These are phyloP conservation scores for Scaptomyza graminum DNA, from an alignment of 1,140 invertebrate species.

Conservation along the genomic window DNA sequence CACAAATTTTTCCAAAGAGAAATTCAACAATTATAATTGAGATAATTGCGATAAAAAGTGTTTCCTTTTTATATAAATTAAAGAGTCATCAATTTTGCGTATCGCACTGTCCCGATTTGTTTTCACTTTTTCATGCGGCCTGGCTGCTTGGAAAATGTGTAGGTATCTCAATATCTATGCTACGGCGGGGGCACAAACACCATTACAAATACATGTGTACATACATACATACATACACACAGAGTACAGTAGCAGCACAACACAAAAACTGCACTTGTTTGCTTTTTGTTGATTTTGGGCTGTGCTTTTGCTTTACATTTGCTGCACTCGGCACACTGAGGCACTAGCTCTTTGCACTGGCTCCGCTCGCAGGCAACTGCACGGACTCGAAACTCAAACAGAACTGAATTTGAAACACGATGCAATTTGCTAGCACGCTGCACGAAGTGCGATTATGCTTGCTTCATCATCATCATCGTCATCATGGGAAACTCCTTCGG, in stretches of 20 bases:
- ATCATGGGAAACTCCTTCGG: slow-evolving; percentile 68
- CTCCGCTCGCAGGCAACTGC: slow-evolving; percentile 65
- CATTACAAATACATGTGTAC: slow-evolving; percentile 11
- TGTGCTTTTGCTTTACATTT: slow-evolving; percentile 21
- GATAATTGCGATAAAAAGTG: no score
- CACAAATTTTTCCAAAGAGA: neutral
- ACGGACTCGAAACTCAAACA: slow-evolving; percentile 74
- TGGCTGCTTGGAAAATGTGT: slow-evolving; percentile 38
- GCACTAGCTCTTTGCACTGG: slow-evolving; percentile 18
- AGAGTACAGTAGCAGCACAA: neutral
- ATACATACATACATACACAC: slow-evolving; percentile 9
- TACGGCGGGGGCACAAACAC: slow-evolving; percentile 32
- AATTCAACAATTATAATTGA: no score
- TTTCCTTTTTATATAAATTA: neutral
- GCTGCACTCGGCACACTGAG: slow-evolving; percentile 38
- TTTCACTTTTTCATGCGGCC: slow-evolving; percentile 51
- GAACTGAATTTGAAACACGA: slow-evolving; percentile 68
- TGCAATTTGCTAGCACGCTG: slow-evolving; percentile 58
- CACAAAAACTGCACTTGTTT: slow-evolving; percentile 38
- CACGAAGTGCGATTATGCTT: slow-evolving; percentile 66
- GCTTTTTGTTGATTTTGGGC: slow-evolving; percentile 25
- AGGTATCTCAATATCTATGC: slow-evolving; percentile 64
- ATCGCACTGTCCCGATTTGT: slow-evolving; percentile 35
- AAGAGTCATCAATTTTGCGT: slow-evolving; percentile 10
- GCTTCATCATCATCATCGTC: slow-evolving; percentile 40